Conservation (phyloP, 2,888 invertebrate species). For the Nemotelus pantherinus region DNA sequence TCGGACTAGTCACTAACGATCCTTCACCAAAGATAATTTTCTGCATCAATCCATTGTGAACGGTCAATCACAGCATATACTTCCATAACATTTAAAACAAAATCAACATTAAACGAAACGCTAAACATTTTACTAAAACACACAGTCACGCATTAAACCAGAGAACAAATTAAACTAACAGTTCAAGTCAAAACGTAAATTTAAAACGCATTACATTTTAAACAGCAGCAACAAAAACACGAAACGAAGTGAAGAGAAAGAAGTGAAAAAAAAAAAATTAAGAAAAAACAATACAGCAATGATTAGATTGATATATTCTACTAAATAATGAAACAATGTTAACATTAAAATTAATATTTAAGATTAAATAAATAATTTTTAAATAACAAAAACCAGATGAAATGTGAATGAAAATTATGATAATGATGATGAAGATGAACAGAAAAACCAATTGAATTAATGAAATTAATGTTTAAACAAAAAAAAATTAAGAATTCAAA, state of each 20-base stretch:
- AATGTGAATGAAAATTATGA: too few relatives aligned
- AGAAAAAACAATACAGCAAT: conserved; percentile 46
- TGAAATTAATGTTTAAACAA: conserved; percentile 45
- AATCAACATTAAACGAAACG: background rate
- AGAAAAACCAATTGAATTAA: conserved; percentile 48
- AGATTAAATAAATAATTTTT: conserved; percentile 54
- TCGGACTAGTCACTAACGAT: too few relatives aligned
- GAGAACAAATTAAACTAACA: conserved; percentile 9
- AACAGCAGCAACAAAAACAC: too few relatives aligned
- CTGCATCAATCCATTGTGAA: background rate
- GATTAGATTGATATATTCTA: conserved; percentile 51
- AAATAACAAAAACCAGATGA: conserved; percentile 48
- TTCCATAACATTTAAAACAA: conserved; percentile 8
- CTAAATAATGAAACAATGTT: conserved; percentile 51
- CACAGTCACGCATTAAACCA: conserved; percentile 42
- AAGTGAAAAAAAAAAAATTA: conserved; percentile 37
- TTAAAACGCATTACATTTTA: too few relatives aligned
- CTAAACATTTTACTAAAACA: background rate
- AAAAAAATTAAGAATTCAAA: conserved; percentile 36
- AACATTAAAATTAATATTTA: conserved; percentile 53
- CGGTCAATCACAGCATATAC: conserved; percentile 33
- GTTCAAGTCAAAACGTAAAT: too few relatives aligned
- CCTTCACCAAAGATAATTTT: background rate
- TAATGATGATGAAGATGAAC: background rate
- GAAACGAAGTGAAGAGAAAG: conserved; percentile 35